These are phyloP conservation scores for Andrena hattorfiana DNA, from an alignment of 2,888 invertebrate genomes.

Conservation along the genomic window DNA sequence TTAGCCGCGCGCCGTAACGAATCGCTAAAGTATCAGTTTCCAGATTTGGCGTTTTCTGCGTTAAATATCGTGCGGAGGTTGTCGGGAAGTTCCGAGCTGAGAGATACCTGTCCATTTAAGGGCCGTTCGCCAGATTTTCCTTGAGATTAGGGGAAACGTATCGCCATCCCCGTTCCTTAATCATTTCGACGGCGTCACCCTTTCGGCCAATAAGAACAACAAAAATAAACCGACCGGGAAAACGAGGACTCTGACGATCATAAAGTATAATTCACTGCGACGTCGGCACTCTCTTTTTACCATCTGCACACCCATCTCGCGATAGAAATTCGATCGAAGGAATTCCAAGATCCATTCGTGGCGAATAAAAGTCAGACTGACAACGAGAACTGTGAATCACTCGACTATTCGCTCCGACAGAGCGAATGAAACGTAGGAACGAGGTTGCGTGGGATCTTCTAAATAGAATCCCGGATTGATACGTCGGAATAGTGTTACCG, in stretches of 20 bases:
- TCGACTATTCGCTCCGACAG: background rate
- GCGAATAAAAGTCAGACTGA: too few relatives aligned
- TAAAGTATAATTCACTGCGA: background rate
- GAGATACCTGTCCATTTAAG: conserved; percentile 34
- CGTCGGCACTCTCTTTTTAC: too few relatives aligned
- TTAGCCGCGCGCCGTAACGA: conserved; percentile 47
- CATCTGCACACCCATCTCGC: too few relatives aligned
- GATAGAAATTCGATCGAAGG: too few relatives aligned
- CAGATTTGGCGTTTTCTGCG: conserved; percentile 35
- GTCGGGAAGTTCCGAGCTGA: background rate
- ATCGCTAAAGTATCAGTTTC: conserved; percentile 49
- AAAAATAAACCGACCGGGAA: background rate
- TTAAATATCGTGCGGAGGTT: conserved; percentile 43
- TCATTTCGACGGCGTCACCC: background rate
- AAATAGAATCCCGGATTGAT: conserved; percentile 72
- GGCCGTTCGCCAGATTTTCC: conserved; percentile 47
- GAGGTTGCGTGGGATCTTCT: conserved; percentile 11
- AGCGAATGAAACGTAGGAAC: background rate
- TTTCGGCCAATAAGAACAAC: background rate
- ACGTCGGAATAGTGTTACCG: conserved; percentile 73
- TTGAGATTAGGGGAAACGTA: conserved; percentile 32
- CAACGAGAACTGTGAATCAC: too few relatives aligned
- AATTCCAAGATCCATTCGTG: too few relatives aligned
- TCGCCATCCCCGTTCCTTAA: background rate
- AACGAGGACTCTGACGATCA: background rate